A percentile compares a stretch with the other conserved stretches of the same genome.
phyloP scores from a whole-genome alignment of 2,888 invertebrate genomes.

The Morinoia aosen region DNA sequence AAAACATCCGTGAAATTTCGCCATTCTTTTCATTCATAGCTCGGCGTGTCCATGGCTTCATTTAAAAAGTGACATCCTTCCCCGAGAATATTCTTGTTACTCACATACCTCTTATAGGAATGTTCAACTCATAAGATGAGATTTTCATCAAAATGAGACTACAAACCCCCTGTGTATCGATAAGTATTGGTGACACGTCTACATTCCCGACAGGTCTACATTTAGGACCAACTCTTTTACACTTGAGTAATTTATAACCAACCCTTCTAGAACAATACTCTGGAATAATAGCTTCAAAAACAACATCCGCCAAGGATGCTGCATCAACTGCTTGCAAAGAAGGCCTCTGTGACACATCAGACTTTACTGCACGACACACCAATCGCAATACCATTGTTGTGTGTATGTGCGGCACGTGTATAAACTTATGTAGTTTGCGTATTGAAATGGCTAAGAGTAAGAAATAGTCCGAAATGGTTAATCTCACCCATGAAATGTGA shows the following conservation, averaged over 20 bases:
- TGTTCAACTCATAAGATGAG: too few relatives aligned
- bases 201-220: neutral
- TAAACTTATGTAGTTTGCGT: neutral
- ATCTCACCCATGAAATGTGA: neutral
- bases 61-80: too few relatives aligned
- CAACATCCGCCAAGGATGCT: constrained; percentile 10
- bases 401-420: neutral
- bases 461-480: neutral
- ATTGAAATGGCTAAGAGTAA: neutral
- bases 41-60: neutral
- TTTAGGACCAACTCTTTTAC: neutral
- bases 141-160: neutral
- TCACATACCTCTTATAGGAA: neutral
- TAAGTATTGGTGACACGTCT: neutral
- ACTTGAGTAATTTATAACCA: neutral
- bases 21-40: neutral
- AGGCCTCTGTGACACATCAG: neutral
- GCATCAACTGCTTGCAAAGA: neutral
- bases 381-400: neutral
- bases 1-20: neutral
- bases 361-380: neutral
- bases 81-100: neutral
- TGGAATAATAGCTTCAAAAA: neutral
- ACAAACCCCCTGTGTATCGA: neutral
- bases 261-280: neutral